A percentile compares a stretch with the other conserved stretches of the same genome.
Evolutionary conservation across 2,888 invertebrate genomes (phyloP).

Genomic region (Hedychridium roseum): DNA sequence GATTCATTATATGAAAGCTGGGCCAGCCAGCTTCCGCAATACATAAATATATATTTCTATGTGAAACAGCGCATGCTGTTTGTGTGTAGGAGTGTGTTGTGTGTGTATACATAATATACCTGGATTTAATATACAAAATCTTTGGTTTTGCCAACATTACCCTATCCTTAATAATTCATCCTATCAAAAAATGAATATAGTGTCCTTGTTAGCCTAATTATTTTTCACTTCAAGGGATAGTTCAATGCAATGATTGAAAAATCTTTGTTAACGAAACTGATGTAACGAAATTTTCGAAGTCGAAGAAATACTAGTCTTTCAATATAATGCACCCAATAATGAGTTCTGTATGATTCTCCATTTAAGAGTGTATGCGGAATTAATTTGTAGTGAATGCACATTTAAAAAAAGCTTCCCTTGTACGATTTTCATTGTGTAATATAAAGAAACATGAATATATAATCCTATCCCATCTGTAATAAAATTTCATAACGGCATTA

Average conservation of each 20-base stretch:
- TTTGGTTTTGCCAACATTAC: slow-evolving; percentile 48
- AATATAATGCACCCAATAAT: slow-evolving; percentile 25
- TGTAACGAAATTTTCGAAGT: slow-evolving; percentile 1
- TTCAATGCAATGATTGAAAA: slow-evolving; percentile 28
- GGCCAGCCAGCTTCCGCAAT: slow-evolving; percentile 51
- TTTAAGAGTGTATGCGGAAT: slow-evolving; percentile 22
- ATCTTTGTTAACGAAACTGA: slow-evolving; percentile 17
- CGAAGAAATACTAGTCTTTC: slow-evolving; percentile 9
- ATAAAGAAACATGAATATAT: too few relatives aligned
- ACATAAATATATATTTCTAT: slow-evolving; percentile 44
- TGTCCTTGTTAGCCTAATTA: slow-evolving; percentile 35
- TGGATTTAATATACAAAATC: slow-evolving; percentile 36
- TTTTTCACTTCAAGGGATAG: slow-evolving; percentile 40
- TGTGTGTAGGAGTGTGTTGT: too few relatives aligned
- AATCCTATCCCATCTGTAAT: too few relatives aligned
- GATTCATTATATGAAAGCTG: slow-evolving; percentile 38
- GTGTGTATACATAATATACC: slow-evolving; percentile 35
- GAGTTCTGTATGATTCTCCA: slow-evolving; percentile 40
- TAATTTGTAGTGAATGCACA: too few relatives aligned
- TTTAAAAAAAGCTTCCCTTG: too few relatives aligned
- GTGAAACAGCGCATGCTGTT: slow-evolving; percentile 27
- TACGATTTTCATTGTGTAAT: too few relatives aligned
- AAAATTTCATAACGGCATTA: too few relatives aligned
- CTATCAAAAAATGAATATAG: slow-evolving; percentile 25
- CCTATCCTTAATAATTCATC: slow-evolving; percentile 25